Percentiles rank a stretch among this genome's conserved stretches.
Conservation (phyloP, 2,113 vertebrate genomes). For the Mola mola region DNA sequence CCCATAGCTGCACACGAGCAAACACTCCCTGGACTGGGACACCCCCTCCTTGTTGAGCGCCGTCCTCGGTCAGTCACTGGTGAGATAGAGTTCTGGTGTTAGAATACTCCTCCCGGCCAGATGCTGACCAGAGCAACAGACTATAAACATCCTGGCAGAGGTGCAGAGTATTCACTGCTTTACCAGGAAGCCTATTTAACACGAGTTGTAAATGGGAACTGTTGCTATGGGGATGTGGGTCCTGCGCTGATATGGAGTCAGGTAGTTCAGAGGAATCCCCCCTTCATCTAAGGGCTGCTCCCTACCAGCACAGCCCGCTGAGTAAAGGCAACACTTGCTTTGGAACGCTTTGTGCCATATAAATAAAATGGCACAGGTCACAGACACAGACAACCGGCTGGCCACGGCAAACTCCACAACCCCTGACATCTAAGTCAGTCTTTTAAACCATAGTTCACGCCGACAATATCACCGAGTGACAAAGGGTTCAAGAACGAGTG, state of each 20-base stretch:
- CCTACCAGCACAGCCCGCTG: neutral
- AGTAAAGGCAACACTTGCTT: neutral
- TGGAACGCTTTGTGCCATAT: neutral
- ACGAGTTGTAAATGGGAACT: conserved; percentile 7
- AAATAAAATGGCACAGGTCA: neutral
- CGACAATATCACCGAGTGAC: too few species aligned
- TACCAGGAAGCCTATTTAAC: conserved; percentile 17
- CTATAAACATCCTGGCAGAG: conserved; percentile 40
- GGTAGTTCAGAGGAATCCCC: conserved; percentile 63
- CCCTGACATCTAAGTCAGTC: too few species aligned
- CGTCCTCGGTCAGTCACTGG: conserved; percentile 53
- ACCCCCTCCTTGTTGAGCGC: neutral
- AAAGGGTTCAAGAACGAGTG: too few species aligned
- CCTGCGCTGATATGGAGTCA: conserved; percentile 43
- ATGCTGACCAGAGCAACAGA: conserved; percentile 14
- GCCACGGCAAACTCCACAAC: too few species aligned
- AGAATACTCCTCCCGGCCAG: conserved; percentile 4
- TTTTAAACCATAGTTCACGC: too few species aligned
- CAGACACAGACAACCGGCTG: too few species aligned
- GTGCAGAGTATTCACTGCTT: conserved; percentile 22
- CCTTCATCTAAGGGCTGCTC: conserved; percentile 52
- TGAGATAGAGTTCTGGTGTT: conserved; percentile 25
- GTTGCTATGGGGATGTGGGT: conserved; percentile 67
- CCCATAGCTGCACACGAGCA: conserved; percentile 84
- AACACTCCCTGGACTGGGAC: conserved; percentile 41